Base-by-base conservation (phyloP, 2,888 invertebrate species). In the Pseudococcus longispinus region DNA sequence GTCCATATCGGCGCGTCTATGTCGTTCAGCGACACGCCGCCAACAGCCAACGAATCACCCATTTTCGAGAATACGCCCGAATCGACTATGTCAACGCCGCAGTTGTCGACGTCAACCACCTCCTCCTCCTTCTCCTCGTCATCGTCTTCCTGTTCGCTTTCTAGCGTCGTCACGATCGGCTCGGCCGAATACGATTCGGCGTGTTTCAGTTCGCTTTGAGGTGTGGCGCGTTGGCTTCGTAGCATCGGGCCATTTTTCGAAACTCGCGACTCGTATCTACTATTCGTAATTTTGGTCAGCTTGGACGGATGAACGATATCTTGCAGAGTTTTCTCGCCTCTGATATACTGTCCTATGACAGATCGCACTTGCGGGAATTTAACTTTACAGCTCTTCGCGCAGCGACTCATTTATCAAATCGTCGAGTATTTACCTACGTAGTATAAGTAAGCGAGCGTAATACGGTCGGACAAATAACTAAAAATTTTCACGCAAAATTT, bases 261-360 rank as follows among this genome's bases (percentile, higher is more conserved):
- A 13, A 1, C 0, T 46, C 13, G 51, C 51, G 44, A 44, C 37
- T 37, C 37, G 37, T 37, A 37, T 4, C 37, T 51, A 5, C 6
- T n/a, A 13, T 46, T n/a, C 51, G 51, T 8, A 60, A 51, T 55
- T 74, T 80, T 37, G 23, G 80, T 77, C 37, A 86, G 13, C n/a
- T 86, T 86, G 46, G 86, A 86, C 42, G 86, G 86, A 86, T 86
- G 86, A 2, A 77, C 80, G 55, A 86, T 86, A n/a, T 86, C 86
- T 80, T 86, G 46, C 6, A 86, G 44, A 18, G 9, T 32, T 20
- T 86, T 86, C 32, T 86, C 86, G 51, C 86, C 86, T 37, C 86
- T 77, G 80, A 86, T 86, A 44, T 86, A 86, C 37, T 46, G 42
- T 5, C 80, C 86, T 46, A 86, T 29, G 32, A 86, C 37, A 0